Conservation (phyloP, 1,140 invertebrate species). For the Eurosta solidaginis region DNA sequence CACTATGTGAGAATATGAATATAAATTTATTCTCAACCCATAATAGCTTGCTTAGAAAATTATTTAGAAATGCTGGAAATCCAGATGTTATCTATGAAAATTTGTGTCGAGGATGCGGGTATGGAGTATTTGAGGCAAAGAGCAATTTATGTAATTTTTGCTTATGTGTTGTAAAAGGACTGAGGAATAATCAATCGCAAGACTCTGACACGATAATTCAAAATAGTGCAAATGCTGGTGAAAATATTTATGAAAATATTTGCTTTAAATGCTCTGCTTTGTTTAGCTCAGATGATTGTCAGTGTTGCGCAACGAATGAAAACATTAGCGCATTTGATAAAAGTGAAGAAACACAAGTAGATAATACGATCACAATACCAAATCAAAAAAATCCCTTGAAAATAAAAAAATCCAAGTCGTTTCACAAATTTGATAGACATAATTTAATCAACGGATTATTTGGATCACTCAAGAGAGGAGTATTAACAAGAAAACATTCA, state of each 20-base stretch:
- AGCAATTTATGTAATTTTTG: slow-evolving; percentile 55
- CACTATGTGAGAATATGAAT: slow-evolving; percentile 26
- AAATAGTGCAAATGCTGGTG: not conserved
- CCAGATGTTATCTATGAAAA: slow-evolving; percentile 49
- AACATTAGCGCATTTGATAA: not conserved
- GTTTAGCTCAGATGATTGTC: slow-evolving; percentile 27
- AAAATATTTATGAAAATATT: slow-evolving; percentile 52
- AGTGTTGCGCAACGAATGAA: not conserved
- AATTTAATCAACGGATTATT: slow-evolving; percentile 42
- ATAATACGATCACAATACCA: not conserved
- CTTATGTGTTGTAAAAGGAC: slow-evolving; percentile 50
- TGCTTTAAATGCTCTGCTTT: slow-evolving; percentile 38
- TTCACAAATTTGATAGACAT: slow-evolving; percentile 42
- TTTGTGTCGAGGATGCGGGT: slow-evolving; percentile 55
- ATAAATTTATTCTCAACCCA: not conserved
- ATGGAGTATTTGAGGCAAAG: slow-evolving; percentile 52
- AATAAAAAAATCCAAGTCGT: slow-evolving; percentile 41
- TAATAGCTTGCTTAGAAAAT: slow-evolving; percentile 42
- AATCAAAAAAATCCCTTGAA: not conserved
- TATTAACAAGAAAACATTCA: slow-evolving; percentile 32
- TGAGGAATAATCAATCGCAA: not conserved
- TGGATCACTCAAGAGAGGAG: slow-evolving; percentile 50
- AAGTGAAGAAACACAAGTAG: not conserved
- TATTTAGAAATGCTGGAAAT: slow-evolving; percentile 42
- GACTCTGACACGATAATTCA: not conserved